Evolutionary conservation across 2,797 vertebrate species (phyloP), one percentile per base, ranked within the genome.

Genomic region (Gymnopithys bicolor): DNA sequence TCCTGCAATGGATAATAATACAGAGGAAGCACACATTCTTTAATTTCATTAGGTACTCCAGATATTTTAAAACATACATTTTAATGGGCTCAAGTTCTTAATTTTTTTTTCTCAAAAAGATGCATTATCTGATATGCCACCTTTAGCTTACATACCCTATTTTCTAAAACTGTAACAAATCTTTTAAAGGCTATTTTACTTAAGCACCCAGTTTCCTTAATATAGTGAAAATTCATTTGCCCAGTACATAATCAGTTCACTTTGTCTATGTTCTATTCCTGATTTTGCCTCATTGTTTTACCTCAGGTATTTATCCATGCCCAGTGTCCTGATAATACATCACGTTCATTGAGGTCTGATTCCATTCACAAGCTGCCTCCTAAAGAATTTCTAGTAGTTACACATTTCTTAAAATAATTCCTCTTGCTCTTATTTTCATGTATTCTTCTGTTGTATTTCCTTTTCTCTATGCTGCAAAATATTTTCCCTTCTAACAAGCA

Each of bases 341-440:
- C 5, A 10, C 3, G 0, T 39, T 84, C 37, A 58, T 7, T 16
- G 41, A 64, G 43, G 10, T 52, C 9, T 2, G 2, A 28, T 73
- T 59, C 46, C 21, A 64, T 8, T 45, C 43, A 68, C 6, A 4
- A 60, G 13, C 19, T 70, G n/a, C 30, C 23, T 41, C 27, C 53
- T 58, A 25, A 71, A 68, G 17, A 64, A 35, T 46, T 46, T 49
- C 22, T 66, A 25, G 25, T 24, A 69, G 15, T 60, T 56, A 55
- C 9, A 64, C 7, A 8, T 69, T 58, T 12, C n/a, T 43, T 13
- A 63, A 55, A 73, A 85, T 18, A 77, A 35, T 41, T 68, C 5
- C 18, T 53, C 25, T 59, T 71, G 14, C 19, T 80, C 23, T 77
- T 80, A 17, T 64, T 33, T 11, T 66, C 0, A 0, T 0, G 1